Evolutionary conservation across 2,888 invertebrate species (phyloP).

Genomic region (Drosophila basisetae): DNA sequence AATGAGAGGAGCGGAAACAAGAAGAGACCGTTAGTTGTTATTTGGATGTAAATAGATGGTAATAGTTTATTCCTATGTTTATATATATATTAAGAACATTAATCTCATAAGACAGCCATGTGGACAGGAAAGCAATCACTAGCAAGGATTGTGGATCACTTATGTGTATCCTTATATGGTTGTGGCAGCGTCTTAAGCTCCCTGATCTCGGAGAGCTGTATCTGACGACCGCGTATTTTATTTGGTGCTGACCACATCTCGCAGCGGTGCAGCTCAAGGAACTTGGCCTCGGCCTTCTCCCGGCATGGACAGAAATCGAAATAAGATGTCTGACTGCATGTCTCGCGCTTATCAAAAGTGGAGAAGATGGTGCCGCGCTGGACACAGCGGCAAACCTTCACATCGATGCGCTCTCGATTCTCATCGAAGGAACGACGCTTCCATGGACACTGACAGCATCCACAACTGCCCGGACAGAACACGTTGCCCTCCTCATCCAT

Average conservation of each 20-base stretch:
- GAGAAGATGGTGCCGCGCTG: constrained; percentile 69
- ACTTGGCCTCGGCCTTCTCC: constrained; percentile 82
- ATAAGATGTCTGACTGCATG: constrained; percentile 63
- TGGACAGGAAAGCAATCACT: constrained; percentile 24
- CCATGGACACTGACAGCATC: constrained; percentile 83
- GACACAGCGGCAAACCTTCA: constrained; percentile 80
- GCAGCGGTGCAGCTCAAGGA: constrained; percentile 64
- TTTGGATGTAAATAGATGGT: constrained; percentile 7
- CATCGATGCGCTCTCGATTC: constrained; percentile 61
- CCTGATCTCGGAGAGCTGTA: constrained; percentile 64
- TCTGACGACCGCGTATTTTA: constrained; percentile 50
- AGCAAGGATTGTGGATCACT: not conserved
- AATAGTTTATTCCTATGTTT: constrained; percentile 21
- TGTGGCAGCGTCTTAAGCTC: constrained; percentile 44
- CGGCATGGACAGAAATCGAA: constrained; percentile 83
- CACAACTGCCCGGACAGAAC: constrained; percentile 81
- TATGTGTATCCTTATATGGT: not conserved
- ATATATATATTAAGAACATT: constrained; percentile 5
- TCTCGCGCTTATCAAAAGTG: constrained; percentile 43
- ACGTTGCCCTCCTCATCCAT: constrained; percentile 72
- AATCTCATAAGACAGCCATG: constrained; percentile 19
- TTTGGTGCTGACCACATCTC: constrained; percentile 74
- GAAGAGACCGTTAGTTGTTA: constrained; percentile 37
- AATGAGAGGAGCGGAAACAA: constrained; percentile 34
- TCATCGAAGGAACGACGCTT: constrained; percentile 48